Evolutionary conservation across 2,888 invertebrate genomes (phyloP).

Genomic region (Brassicogethes aeneus): DNA sequence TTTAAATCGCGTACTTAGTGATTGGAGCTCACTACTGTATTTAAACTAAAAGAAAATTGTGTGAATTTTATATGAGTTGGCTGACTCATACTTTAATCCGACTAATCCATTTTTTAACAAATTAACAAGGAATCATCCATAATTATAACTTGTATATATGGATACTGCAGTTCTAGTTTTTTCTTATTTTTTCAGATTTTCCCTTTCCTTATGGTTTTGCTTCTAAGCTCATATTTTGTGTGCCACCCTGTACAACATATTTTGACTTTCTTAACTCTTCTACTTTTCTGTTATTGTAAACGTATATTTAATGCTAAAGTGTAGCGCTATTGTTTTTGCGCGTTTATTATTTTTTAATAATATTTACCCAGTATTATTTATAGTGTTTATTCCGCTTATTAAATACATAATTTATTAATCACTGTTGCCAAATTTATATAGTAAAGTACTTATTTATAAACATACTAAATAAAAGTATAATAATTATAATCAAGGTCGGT

Average conservation of each 20-base stretch:
- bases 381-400: background rate
- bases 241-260: slow-evolving; percentile 29
- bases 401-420: too few species aligned
- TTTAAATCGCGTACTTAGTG: too few species aligned
- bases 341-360: too few species aligned
- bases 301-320: slow-evolving; percentile 13
- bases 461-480: background rate
- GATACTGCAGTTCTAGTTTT: too few species aligned
- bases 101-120: too few species aligned
- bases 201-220: slow-evolving; percentile 18
- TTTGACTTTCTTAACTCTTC: slow-evolving; percentile 24
- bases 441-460: background rate
- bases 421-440: background rate
- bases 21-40: too few species aligned
- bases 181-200: slow-evolving; percentile 25
- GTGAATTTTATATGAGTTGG: too few species aligned
- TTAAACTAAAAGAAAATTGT: too few species aligned
- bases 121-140: too few species aligned
- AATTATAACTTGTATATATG: too few species aligned
- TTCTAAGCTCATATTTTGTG: slow-evolving; percentile 30
- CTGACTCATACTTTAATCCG: too few species aligned
- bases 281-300: slow-evolving; percentile 13
- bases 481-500: background rate
- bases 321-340: too few species aligned
- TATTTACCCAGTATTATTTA: background rate